Evolutionary conservation across 1,140 invertebrate species (phyloP).

Genomic region (Fopius arisanus): DNA sequence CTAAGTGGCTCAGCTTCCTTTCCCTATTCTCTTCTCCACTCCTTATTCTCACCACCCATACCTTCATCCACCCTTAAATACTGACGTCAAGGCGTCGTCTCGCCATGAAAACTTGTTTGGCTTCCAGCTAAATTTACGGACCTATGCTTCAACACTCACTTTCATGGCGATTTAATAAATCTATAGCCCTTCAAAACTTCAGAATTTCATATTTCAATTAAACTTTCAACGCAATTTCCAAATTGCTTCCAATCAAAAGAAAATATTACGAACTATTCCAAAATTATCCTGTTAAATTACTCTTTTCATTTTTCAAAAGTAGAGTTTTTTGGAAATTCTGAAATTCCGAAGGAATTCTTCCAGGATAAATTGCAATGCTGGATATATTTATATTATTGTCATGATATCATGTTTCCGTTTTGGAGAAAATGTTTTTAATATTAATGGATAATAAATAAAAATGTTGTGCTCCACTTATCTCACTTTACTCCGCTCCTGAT

Average conservation of each 20-base stretch:
- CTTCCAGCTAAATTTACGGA: not conserved
- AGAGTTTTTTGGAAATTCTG: too few relatives aligned
- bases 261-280: too few relatives aligned
- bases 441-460: too few relatives aligned
- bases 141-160: not conserved
- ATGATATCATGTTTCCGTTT: too few relatives aligned
- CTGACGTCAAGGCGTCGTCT: not conserved
- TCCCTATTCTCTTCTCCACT: not conserved
- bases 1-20: slow-evolving; percentile 28
- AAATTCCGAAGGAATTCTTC: too few relatives aligned
- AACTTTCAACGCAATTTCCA: not conserved
- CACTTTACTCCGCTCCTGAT: too few relatives aligned
- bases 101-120: not conserved
- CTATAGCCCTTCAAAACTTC: not conserved
- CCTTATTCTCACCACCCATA: not conserved
- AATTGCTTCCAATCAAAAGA: not conserved
- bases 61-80: not conserved
- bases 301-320: too few relatives aligned
- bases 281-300: too few relatives aligned
- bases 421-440: too few relatives aligned
- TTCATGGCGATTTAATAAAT: not conserved
- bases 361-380: too few relatives aligned
- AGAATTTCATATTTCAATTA: not conserved
- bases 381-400: too few relatives aligned
- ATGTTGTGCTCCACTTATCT: too few relatives aligned